Evolutionary conservation across 2,888 invertebrate species (phyloP).

Genomic region (Dusona sp.): DNA sequence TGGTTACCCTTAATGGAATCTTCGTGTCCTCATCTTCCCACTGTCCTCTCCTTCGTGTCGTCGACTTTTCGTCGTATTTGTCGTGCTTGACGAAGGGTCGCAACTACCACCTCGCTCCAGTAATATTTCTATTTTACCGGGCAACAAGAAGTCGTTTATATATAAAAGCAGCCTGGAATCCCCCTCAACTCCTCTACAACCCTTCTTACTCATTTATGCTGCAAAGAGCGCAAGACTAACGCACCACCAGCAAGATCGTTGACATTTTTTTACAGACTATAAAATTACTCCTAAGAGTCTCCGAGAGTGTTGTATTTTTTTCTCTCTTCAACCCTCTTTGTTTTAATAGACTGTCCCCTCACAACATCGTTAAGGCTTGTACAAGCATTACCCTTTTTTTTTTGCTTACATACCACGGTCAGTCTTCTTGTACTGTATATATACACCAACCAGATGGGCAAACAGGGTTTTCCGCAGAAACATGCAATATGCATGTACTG

Average conservation of each 20-base stretch:
- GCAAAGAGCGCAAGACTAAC: constrained; percentile 2
- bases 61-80: constrained; percentile 18
- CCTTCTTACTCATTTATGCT: constrained; percentile 25
- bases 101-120: constrained; percentile 70
- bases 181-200: constrained; percentile 52
- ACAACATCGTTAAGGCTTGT: constrained; percentile 3
- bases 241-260: constrained; percentile 20
- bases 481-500: background rate
- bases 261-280: constrained; percentile 39
- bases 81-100: constrained; percentile 48
- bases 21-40: constrained; percentile 82
- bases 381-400: background rate
- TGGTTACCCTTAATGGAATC: constrained; percentile 83
- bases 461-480: constrained; percentile 5
- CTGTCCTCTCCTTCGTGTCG: constrained; percentile 51
- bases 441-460: too few relatives aligned
- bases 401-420: constrained; percentile 6
- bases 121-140: constrained; percentile 79
- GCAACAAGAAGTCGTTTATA: constrained; percentile 80
- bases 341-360: constrained; percentile 17
- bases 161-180: constrained; percentile 67
- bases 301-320: constrained; percentile 26
- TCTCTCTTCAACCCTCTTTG: constrained; percentile 21
- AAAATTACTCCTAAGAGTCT: constrained; percentile 43
- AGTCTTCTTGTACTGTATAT: constrained; percentile 5